These are phyloP conservation scores for Gryllus bimaculatus DNA, from an alignment of 1,140 invertebrate species.

Conservation along the genomic window DNA sequence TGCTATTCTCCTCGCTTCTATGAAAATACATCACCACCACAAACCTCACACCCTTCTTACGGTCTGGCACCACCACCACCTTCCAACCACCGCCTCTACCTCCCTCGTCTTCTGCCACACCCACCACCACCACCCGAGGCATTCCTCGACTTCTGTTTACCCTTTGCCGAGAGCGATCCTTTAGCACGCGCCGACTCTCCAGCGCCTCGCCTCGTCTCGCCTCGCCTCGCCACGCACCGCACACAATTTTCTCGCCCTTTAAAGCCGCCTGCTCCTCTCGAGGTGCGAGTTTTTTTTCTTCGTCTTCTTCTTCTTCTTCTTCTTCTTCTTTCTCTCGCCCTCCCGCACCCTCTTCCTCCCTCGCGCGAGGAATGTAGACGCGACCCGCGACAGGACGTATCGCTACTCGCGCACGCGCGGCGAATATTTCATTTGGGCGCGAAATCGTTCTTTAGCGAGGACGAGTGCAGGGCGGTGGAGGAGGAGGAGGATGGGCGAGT, in stretches of 20 bases:
- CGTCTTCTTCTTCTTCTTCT: no score
- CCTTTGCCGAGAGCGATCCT: not conserved
- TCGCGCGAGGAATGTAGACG: no score
- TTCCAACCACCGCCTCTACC: not conserved
- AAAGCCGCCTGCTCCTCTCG: not conserved
- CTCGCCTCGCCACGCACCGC: not conserved
- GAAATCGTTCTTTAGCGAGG: not conserved
- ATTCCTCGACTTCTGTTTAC: not conserved
- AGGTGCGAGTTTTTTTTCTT: not conserved
- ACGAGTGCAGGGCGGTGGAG: not conserved
- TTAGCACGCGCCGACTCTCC: not conserved
- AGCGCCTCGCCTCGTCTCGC: not conserved
- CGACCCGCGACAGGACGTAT: not conserved
- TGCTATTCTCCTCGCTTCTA: no score
- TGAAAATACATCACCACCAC: no score
- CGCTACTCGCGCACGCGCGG: not conserved
- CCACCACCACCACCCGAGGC: not conserved
- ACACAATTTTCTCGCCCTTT: not conserved
- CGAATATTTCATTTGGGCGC: slow-evolving; percentile 1
- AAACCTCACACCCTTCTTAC: not conserved
- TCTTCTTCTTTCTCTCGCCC: no score
- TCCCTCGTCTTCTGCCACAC: no score
- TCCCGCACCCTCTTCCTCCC: no score
- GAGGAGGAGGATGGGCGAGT: not conserved
- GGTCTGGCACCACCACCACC: not conserved